These are phyloP conservation scores for Nothoprocta perdicaria DNA, from an alignment of 2,113 vertebrate genomes.

Conservation along the genomic window DNA sequence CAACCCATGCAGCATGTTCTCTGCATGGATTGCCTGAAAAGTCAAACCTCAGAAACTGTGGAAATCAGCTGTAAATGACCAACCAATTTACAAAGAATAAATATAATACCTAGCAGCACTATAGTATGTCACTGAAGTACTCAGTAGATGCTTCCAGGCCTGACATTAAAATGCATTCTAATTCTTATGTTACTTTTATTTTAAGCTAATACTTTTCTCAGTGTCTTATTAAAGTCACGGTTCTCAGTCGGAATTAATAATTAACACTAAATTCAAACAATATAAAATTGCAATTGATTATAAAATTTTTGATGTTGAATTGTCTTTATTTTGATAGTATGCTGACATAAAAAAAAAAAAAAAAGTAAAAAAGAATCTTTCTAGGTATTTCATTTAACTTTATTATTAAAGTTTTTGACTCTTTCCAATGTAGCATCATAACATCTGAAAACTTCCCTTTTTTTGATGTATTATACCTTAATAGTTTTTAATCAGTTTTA, in stretches of 20 bases:
- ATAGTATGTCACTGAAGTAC: background rate
- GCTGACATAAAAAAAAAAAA: background rate
- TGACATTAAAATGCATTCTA: background rate
- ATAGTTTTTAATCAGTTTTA: background rate
- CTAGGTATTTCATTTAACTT: background rate
- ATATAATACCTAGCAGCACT: background rate
- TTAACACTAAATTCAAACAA: background rate
- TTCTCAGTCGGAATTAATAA: background rate
- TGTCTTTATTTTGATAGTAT: background rate
- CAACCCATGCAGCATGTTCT: rapidly evolving
- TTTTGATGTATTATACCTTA: background rate
- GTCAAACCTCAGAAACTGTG: background rate
- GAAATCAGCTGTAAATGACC: background rate
- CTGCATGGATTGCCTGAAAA: rapidly evolving
- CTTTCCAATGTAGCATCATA: background rate
- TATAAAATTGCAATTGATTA: background rate
- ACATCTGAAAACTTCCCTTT: background rate
- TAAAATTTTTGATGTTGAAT: background rate
- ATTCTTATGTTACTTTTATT: background rate
- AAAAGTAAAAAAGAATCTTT: background rate
- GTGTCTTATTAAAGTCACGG: background rate
- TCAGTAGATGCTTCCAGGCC: background rate
- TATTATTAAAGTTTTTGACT: background rate
- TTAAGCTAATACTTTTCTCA: background rate
- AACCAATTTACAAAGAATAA: background rate